Conservation (phyloP, 2,113 vertebrate genomes). For the Psammodynastes pulverulentus region DNA sequence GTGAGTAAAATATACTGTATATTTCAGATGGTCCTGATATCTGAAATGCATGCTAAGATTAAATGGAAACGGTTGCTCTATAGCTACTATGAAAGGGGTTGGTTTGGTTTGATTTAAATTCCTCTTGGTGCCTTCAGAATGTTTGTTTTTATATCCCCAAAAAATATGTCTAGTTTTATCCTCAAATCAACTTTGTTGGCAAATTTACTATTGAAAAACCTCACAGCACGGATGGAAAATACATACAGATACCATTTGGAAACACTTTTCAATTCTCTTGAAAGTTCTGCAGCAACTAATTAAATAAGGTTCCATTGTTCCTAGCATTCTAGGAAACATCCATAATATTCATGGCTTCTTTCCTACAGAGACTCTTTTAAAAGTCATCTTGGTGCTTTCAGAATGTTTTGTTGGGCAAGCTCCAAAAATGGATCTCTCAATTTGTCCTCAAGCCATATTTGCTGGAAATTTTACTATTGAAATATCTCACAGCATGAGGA, state of each 20-base stretch:
- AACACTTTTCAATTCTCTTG: neutral
- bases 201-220: neutral
- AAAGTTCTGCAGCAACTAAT: neutral
- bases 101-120: neutral
- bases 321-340: neutral
- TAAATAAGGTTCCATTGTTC: neutral
- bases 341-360: neutral
- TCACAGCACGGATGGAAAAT: neutral
- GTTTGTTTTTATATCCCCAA: neutral
- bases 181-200: neutral
- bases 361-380: neutral
- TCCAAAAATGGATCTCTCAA: neutral
- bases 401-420: neutral
- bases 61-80: neutral
- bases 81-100: neutral
- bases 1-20: neutral
- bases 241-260: neutral
- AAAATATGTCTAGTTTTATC: neutral
- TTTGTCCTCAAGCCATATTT: neutral
- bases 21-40: neutral
- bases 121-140: neutral
- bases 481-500: neutral
- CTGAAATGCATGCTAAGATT: neutral
- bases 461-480: neutral
- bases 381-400: neutral